Evolutionary conservation across 2,888 invertebrate species (phyloP).

Genomic region (Ochlodes sylvanus): DNA sequence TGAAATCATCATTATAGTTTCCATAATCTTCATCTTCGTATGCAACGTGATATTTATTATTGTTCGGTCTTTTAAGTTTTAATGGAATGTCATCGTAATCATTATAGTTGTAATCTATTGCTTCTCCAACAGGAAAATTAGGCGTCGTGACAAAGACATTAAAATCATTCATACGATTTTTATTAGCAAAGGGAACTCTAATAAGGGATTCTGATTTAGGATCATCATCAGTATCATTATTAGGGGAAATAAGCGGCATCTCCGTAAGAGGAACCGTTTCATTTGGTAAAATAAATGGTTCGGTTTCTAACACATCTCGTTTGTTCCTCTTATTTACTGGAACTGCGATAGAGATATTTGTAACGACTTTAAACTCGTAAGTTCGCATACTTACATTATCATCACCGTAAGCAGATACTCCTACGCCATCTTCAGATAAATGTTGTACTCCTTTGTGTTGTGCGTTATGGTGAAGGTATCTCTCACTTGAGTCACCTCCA

Average conservation of each 20-base stretch:
- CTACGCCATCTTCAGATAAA: slow-evolving; percentile 69
- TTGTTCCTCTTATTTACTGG: slow-evolving; percentile 47
- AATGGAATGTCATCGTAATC: slow-evolving; percentile 49
- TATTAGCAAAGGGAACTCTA: slow-evolving; percentile 47
- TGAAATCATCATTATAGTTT: slow-evolving; percentile 52
- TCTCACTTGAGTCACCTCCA: slow-evolving; percentile 55
- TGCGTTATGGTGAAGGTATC: slow-evolving; percentile 64
- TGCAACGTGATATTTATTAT: slow-evolving; percentile 50
- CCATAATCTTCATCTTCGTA: slow-evolving; percentile 56
- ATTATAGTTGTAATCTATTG: slow-evolving; percentile 49
- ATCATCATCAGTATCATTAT: slow-evolving; percentile 42
- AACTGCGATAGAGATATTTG: slow-evolving; percentile 33
- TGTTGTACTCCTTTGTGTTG: slow-evolving; percentile 68
- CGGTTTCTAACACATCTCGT: slow-evolving; percentile 56
- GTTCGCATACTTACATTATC: slow-evolving; percentile 72
- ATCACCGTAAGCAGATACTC: slow-evolving; percentile 70
- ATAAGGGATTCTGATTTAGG: slow-evolving; percentile 56
- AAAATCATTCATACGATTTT: slow-evolving; percentile 48
- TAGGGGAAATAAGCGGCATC: slow-evolving; percentile 17
- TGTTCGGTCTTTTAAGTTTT: slow-evolving; percentile 43
- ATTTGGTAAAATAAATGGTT: slow-evolving; percentile 58
- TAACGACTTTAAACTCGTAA: slow-evolving; percentile 31
- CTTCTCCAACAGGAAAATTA: slow-evolving; percentile 57
- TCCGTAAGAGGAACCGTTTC: slow-evolving; percentile 45
- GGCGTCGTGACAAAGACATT: slow-evolving; percentile 55